A percentile compares a stretch with the other conserved stretches of the same genome.
Evolutionary conservation across 1,140 invertebrate species (phyloP).

Genomic region (Pomacea maculata): DNA sequence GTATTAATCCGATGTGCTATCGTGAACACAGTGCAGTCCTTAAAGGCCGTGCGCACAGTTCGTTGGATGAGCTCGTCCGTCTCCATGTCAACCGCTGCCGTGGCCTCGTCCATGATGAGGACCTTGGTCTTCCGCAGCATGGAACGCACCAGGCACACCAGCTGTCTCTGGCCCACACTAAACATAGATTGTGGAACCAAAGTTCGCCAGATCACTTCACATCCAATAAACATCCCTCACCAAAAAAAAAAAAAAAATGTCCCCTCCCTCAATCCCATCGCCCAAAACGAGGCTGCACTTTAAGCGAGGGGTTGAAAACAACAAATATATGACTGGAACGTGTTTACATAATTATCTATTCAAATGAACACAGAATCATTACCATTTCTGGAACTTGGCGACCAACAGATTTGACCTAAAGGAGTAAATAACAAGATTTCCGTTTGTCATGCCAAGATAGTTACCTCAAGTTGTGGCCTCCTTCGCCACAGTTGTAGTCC

Average conservation of each 20-base stretch:
- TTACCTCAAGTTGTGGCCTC: slow-evolving; percentile 59
- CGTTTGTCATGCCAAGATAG: not conserved
- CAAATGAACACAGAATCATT: too few relatives aligned
- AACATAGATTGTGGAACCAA: not conserved
- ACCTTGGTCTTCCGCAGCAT: slow-evolving; percentile 20
- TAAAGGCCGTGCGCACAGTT: slow-evolving; percentile 57
- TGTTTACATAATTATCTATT: too few relatives aligned
- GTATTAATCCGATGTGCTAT: slow-evolving; percentile 70
- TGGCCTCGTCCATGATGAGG: slow-evolving; percentile 21
- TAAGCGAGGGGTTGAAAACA: not conserved
- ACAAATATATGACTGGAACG: too few relatives aligned
- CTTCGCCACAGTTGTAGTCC: slow-evolving; percentile 43
- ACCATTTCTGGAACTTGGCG: not conserved
- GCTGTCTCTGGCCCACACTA: slow-evolving; percentile 17
- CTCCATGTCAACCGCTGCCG: slow-evolving; percentile 21
- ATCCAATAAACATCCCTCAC: not conserved
- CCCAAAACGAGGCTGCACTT: not conserved
- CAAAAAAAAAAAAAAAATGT: not conserved
- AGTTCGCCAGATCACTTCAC: not conserved
- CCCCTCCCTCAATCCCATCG: not conserved
- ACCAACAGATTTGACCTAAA: too few relatives aligned
- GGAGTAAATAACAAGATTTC: not conserved
- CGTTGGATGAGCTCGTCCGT: slow-evolving; percentile 40
- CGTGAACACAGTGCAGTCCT: slow-evolving; percentile 68
- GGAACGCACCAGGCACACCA: slow-evolving; percentile 12